Base-by-base conservation (phyloP, 1,140 invertebrate genomes). In the Atopsyche davidsoni region DNA sequence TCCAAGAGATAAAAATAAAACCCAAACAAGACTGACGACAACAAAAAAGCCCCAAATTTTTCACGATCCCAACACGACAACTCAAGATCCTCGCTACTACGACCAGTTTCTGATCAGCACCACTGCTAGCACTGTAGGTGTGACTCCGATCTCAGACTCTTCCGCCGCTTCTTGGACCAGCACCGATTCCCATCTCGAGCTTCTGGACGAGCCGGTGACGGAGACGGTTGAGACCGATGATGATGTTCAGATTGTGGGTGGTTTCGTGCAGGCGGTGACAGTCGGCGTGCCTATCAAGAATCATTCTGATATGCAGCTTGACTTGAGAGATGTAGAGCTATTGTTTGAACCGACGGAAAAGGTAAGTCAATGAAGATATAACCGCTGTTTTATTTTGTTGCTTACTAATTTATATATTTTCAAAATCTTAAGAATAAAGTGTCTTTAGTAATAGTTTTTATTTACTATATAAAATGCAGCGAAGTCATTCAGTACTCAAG, bases 271-370 rank as follows among this genome's bases (percentile, higher is more conserved):
- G 19, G 24, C 18, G 7, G 7, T 21, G 11, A 2, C 21, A 16
- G 39, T 9, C 6, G 13, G 17, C 31, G 13, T 34, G 9, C 35
- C 4, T 18, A 46, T 21, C 13, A 13, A 19, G 7, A 53, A 53
- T 38, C 50, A 57, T 21, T 42, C 39, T 3, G 51, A 53, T 31
- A 38, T 56, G 10, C 10, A 36, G 11, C 19, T n/a, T 7, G 66
- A 68, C 51, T 55, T 71, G 10, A 65, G 67, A 51, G 69, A 75
- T 56, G 70, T 72, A 0, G 69, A 74, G 55, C 58, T 66, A 16
- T 49, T 73, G 34, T 72, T 71, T 63, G 64, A 64, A 25, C 60
- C 64, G 24, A 31, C 23, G 3, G 41, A 47, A 6, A 46, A 41
- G 40, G 50, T 57, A 34, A 32, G 18, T 7, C n/a, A 28, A 28